Conservation (phyloP, 1,140 invertebrate species). For the Eufriesea mexicana region DNA sequence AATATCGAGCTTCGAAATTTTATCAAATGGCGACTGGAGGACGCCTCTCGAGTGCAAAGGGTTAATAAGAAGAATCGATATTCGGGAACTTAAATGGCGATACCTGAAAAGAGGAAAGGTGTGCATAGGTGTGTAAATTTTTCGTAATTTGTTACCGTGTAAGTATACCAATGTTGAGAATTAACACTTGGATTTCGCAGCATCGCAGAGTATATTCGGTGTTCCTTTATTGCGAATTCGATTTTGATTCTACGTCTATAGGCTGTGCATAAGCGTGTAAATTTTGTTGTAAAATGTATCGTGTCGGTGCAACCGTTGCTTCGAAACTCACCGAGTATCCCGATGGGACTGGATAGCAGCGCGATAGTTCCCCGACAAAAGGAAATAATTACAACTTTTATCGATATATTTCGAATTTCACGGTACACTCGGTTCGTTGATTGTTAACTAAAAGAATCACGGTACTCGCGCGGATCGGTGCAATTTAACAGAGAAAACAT, state of each 20-base stretch:
- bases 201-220: not conserved
- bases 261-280: not conserved
- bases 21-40: too few species aligned
- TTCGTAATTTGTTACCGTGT: too few species aligned
- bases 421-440: not conserved
- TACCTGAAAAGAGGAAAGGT: too few species aligned
- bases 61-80: too few species aligned
- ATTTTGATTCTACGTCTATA: not conserved
- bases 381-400: conserved; percentile 54
- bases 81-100: too few species aligned
- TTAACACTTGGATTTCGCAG: too few species aligned
- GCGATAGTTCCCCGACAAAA: not conserved
- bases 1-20: too few species aligned
- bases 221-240: not conserved
- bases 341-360: not conserved
- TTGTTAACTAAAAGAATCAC: not conserved
- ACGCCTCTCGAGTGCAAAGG: too few species aligned
- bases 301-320: not conserved
- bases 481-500: conserved; percentile 25
- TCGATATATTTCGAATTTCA: conserved; percentile 21
- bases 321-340: too few species aligned
- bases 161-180: too few species aligned
- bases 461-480: not conserved
- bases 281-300: not conserved
- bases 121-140: too few species aligned